Percentiles rank a stretch among this genome's conserved stretches.
phyloP scores from a whole-genome alignment of 2,797 vertebrate genomes.

The Acanthis flammea region DNA sequence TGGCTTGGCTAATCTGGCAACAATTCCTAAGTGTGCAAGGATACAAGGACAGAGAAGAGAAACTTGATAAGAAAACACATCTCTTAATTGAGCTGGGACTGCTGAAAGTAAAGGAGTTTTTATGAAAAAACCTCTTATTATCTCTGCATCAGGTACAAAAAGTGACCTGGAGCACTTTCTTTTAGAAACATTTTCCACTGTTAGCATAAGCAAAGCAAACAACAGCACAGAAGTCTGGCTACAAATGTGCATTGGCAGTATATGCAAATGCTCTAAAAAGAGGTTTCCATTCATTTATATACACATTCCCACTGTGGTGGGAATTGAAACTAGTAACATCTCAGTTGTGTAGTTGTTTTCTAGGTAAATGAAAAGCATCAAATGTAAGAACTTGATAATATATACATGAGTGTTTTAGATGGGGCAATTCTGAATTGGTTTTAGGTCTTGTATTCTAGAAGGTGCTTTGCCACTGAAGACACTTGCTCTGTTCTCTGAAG shows the following conservation, averaged over 20 bases:
- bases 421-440: not conserved
- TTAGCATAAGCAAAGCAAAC: not conserved
- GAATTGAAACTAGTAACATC: not conserved
- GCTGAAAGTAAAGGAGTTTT: not conserved
- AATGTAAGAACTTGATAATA: not conserved
- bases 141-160: not conserved
- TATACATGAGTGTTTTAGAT: not conserved
- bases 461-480: not conserved
- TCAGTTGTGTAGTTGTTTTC: not conserved
- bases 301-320: not conserved
- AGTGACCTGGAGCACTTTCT: slow-evolving; percentile 1
- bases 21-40: not conserved
- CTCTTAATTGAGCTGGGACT: not conserved
- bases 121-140: not conserved
- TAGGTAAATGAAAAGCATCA: not conserved
- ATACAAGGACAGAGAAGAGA: not conserved
- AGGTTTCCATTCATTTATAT: not conserved
- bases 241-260: not conserved
- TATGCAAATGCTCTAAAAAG: not conserved
- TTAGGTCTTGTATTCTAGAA: not conserved
- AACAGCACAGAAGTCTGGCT: not conserved
- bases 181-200: not conserved
- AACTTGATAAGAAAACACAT: not conserved
- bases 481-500: not conserved
- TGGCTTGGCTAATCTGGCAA: not conserved